Percentiles rank a stretch among this genome's conserved stretches.
Conservation (phyloP, 2,888 invertebrate species). For the Cylloceria caligata region DNA sequence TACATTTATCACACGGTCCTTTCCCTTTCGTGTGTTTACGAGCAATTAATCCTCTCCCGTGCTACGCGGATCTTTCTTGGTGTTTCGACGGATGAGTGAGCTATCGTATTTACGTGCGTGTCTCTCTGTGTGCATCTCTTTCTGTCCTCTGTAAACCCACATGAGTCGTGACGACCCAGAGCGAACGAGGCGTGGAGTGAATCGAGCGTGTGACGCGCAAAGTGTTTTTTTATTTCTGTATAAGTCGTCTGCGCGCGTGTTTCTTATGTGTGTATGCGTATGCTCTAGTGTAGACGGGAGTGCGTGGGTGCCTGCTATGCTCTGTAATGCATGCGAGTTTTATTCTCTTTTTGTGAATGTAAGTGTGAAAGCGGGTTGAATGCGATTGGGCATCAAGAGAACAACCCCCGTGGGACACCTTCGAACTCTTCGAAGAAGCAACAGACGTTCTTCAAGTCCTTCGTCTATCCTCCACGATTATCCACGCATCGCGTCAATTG, state of each 20-base stretch:
- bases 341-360: conserved; percentile 1
- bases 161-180: conserved; percentile 16
- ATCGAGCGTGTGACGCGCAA: conserved; percentile 54
- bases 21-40: conserved; percentile 10
- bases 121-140: background rate
- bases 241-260: conserved; percentile 13
- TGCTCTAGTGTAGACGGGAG: background rate
- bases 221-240: conserved; percentile 34
- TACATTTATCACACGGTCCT: background rate
- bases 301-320: conserved; percentile 1
- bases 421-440: conserved; percentile 32
- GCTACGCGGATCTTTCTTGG: conserved; percentile 17
- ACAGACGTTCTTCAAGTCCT: conserved; percentile 17
- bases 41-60: background rate
- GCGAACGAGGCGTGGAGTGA: conserved; percentile 45
- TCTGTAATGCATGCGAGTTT: conserved; percentile 11
- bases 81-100: background rate
- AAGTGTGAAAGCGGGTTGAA: conserved; percentile 26
- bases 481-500: background rate
- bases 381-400: conserved; percentile 46
- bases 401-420: conserved; percentile 56
- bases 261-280: background rate
- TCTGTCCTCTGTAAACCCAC: conserved; percentile 7
- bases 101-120: conserved; percentile 4
- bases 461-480: background rate